Evolutionary conservation across 2,113 vertebrate genomes (phyloP).

Genomic region (Neolamprologus longior): DNA sequence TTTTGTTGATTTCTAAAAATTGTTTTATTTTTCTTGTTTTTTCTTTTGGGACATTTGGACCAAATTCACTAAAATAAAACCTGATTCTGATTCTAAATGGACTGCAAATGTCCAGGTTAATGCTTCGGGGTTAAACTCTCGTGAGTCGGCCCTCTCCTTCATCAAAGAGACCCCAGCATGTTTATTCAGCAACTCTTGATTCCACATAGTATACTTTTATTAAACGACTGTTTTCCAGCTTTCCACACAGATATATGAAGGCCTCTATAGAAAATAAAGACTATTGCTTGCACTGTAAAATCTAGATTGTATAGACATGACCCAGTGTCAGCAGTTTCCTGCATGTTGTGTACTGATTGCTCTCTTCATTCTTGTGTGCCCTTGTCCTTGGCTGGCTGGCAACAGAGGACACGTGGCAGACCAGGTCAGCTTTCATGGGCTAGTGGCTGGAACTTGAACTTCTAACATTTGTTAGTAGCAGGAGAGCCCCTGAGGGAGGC

Average conservation of each 20-base stretch:
- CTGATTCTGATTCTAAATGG: not conserved
- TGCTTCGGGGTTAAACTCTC: not conserved
- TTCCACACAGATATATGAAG: not conserved
- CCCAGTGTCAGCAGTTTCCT: not conserved
- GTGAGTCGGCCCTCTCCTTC: not conserved
- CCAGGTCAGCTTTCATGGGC: conserved; percentile 64
- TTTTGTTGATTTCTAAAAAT: not conserved
- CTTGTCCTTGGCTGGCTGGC: conserved; percentile 53
- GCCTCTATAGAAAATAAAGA: not conserved
- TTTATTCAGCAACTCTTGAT: not conserved
- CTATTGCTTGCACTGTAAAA: not conserved
- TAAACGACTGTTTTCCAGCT: not conserved
- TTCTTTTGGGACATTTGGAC: not conserved
- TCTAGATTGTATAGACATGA: not conserved
- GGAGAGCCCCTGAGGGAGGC: conserved; percentile 43
- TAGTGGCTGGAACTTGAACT: conserved; percentile 63
- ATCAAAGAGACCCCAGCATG: not conserved
- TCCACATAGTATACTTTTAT: not conserved
- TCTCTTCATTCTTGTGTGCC: not conserved
- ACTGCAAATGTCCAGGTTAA: not conserved
- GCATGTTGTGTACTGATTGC: not conserved
- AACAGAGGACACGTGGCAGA: conserved; percentile 58
- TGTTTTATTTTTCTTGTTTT: not conserved
- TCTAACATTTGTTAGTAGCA: conserved; percentile 50
- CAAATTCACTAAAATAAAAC: not conserved